A percentile compares a stretch with the other conserved stretches of the same genome.
phyloP scores from a whole-genome alignment of 2,888 invertebrate species.

The Pyrgus malvae region DNA sequence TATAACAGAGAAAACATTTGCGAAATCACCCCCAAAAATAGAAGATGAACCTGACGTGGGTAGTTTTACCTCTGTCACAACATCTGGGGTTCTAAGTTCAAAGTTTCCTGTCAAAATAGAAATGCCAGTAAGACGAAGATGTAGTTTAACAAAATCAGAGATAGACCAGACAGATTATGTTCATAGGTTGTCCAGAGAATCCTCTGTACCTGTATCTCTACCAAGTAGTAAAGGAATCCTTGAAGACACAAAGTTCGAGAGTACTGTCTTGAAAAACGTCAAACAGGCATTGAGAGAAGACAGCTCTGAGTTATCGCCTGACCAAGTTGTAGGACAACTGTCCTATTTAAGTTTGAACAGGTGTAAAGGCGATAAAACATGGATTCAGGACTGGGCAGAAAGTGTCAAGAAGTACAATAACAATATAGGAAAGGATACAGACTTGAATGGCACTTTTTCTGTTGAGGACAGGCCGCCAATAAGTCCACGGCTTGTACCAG shows the following conservation, averaged over 20 bases:
- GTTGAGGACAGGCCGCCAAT: slow-evolving; percentile 64
- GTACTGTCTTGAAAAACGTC: slow-evolving; percentile 64
- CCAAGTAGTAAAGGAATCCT: slow-evolving; percentile 53
- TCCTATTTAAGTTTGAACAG: slow-evolving; percentile 73
- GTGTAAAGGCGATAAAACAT: slow-evolving; percentile 78
- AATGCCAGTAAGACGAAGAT: slow-evolving; percentile 63
- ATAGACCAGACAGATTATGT: slow-evolving; percentile 85
- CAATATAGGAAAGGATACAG: slow-evolving; percentile 52
- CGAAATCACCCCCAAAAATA: slow-evolving; percentile 73
- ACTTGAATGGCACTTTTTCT: slow-evolving; percentile 43
- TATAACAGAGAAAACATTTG: slow-evolving; percentile 79
- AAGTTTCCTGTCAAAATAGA: slow-evolving; percentile 61
- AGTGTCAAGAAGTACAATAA: slow-evolving; percentile 81
- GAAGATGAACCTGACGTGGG: slow-evolving; percentile 79
- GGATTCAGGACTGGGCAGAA: slow-evolving; percentile 85
- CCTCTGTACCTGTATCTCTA: slow-evolving; percentile 69
- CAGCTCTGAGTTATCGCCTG: slow-evolving; percentile 53
- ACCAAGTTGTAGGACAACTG: slow-evolving; percentile 66
- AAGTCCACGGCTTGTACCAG: slow-evolving; percentile 61
- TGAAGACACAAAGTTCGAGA: slow-evolving; percentile 64
- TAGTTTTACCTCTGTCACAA: slow-evolving; percentile 87
- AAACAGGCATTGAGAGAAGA: slow-evolving; percentile 63
- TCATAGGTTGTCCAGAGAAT: slow-evolving; percentile 66
- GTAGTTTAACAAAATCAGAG: slow-evolving; percentile 86
- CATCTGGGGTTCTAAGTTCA: slow-evolving; percentile 85